Conservation (phyloP, 2,888 invertebrate genomes). For the Chymomyza procnemis region DNA sequence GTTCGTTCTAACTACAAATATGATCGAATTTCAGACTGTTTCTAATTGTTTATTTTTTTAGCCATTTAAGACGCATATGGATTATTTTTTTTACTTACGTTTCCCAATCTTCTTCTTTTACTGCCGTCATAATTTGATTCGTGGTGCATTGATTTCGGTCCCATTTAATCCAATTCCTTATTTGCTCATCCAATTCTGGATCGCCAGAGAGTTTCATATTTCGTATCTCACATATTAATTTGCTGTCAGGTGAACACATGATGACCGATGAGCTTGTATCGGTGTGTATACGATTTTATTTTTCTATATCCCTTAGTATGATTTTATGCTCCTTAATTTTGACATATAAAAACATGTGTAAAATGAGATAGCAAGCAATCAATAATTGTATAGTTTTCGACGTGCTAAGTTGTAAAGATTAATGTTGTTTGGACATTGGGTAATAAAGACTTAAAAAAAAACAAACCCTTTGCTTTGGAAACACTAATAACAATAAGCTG, state of each 20-base stretch:
- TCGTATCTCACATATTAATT: slow-evolving; percentile 44
- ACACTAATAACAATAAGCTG: neutral
- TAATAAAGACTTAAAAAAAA: too few relatives aligned
- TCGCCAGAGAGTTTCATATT: slow-evolving; percentile 50
- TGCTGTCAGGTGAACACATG: slow-evolving; percentile 35
- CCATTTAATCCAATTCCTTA: slow-evolving; percentile 86
- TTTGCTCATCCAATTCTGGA: slow-evolving; percentile 82
- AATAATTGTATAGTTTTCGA: neutral
- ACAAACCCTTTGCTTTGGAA: neutral
- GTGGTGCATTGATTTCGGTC: slow-evolving; percentile 85
- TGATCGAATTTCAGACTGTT: too few relatives aligned
- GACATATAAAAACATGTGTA: neutral
- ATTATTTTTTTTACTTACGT: slow-evolving; percentile 42
- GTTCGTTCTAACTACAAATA: too few relatives aligned
- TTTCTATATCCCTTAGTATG: neutral
- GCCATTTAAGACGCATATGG: neutral
- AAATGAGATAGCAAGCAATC: neutral
- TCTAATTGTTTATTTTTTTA: too few relatives aligned
- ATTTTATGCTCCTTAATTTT: neutral
- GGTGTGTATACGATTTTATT: neutral
- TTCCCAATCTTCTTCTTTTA: slow-evolving; percentile 80
- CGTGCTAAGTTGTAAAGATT: too few relatives aligned
- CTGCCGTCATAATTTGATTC: slow-evolving; percentile 82
- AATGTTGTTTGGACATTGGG: too few relatives aligned
- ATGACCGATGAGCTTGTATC: too few relatives aligned